A percentile compares a stretch with the other conserved stretches of the same genome.
phyloP scores from a whole-genome alignment of 2,888 invertebrate species.

The Noctua janthina region DNA sequence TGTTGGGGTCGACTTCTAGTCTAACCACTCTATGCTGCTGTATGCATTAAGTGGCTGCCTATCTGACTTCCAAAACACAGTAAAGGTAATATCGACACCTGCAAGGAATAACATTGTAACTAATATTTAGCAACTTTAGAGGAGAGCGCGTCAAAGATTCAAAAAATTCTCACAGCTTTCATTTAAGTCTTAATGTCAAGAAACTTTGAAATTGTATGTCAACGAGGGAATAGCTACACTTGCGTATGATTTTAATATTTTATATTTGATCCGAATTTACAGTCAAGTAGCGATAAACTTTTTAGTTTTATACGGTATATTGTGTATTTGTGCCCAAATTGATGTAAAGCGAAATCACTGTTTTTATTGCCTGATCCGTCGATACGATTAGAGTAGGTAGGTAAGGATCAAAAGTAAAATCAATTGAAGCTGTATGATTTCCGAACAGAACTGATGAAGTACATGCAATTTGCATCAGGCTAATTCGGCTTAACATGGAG shows the following conservation, averaged over 20 bases:
- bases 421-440: background rate
- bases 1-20: background rate
- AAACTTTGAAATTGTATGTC: too few relatives aligned
- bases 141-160: too few relatives aligned
- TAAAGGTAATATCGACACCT: background rate
- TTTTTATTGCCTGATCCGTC: background rate
- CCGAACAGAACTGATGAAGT: background rate
- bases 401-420: background rate
- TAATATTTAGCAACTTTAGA: too few relatives aligned
- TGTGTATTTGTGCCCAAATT: background rate
- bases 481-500: too few relatives aligned
- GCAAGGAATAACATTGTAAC: too few relatives aligned
- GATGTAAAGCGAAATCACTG: background rate
- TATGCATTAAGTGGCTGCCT: background rate
- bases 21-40: background rate
- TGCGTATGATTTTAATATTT: too few relatives aligned
- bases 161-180: too few relatives aligned
- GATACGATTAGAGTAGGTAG: too few relatives aligned
- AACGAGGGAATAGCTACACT: too few relatives aligned
- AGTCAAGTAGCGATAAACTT: background rate
- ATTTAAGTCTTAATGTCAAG: too few relatives aligned
- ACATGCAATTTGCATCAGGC: background rate
- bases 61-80: background rate
- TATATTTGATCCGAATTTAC: background rate
- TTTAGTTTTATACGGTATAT: background rate